Evolutionary conservation across 2,888 invertebrate genomes (phyloP), one percentile per base, ranked within the genome.

Genomic region (Sesamia inferens): DNA sequence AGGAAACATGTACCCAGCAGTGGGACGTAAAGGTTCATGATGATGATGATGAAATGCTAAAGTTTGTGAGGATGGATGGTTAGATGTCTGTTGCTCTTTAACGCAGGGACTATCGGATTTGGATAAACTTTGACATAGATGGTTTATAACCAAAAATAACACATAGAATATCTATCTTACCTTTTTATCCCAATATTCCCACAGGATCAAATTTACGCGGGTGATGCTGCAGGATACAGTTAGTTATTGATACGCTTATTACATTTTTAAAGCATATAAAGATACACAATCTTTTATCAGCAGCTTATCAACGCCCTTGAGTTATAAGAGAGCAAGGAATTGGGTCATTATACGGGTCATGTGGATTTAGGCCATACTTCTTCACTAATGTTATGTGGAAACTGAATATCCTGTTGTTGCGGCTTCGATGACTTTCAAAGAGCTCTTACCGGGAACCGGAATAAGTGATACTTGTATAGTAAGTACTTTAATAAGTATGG

Each of bases 361-460:
- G 81, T 81, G 48, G 71, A 82, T 81, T 82, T 74, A 82, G 81
- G 81, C 24, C 66, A 79, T 69, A 75, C 83, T 81, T 74, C 61
- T 70, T 67, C 71, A 69, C 79, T 81, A 75, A 81, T 81, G 81
- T 82, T 67, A 78, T 82, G 68, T 74, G 66, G 81, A 55, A 82
- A 82, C 79, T 69, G 83, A 69, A 82, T 81, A 81, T 61, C 71
- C 82, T 75, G 79, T 79, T 81, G 79, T 81, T 68, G 63, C 31
- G 68, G 42, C 57, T 64, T 78, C 68, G 57, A 75, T 58, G 75
- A 71, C 63, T 71, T 71, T 71, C 67, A 66, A 75, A 71, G 58
- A 67, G 59, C 79, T 57, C 79, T 75, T 58, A 51, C 58, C 66
- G 63, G 59, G 24, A 82, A 82, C 83, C 75, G 64, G 68, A 71